Evolutionary conservation across 1,140 invertebrate genomes (phyloP).

Genomic region (Vanessa atalanta): DNA sequence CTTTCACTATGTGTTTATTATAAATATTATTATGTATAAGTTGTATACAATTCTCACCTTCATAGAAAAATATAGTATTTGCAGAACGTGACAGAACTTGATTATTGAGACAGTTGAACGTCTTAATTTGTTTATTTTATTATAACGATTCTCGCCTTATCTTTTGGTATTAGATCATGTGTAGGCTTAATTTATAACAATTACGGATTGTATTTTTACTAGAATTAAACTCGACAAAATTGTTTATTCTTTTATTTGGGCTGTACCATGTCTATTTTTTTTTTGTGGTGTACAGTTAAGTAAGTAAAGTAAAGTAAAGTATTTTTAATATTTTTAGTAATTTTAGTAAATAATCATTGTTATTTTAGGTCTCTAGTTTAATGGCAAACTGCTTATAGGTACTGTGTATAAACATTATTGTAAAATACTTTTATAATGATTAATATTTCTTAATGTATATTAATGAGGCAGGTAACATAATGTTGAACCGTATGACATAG

Average conservation of each 20-base stretch:
- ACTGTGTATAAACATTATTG: neutral
- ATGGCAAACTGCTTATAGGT: no score
- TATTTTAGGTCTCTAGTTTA: no score
- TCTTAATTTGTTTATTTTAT: neutral
- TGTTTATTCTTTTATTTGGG: no score
- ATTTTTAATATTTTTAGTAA: no score
- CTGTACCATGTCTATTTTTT: no score
- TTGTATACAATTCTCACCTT: neutral
- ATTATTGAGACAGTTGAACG: neutral
- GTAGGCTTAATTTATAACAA: neutral
- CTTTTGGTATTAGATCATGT: neutral
- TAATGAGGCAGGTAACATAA: neutral
- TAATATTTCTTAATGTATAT: neutral
- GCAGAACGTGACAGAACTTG: neutral
- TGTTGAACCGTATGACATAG: neutral
- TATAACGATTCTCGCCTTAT: neutral
- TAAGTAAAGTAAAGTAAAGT: no score
- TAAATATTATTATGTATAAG: no score
- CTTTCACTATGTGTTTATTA: no score
- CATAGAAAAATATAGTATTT: neutral
- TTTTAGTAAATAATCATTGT: no score
- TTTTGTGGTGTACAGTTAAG: no score
- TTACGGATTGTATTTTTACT: neutral
- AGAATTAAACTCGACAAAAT: no score
- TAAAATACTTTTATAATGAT: neutral